Evolutionary conservation across 35 echinoderm and acorn worm species (phyloP), one percentile per base, ranked within the genome.

Genomic region (Ptychodera flava): DNA sequence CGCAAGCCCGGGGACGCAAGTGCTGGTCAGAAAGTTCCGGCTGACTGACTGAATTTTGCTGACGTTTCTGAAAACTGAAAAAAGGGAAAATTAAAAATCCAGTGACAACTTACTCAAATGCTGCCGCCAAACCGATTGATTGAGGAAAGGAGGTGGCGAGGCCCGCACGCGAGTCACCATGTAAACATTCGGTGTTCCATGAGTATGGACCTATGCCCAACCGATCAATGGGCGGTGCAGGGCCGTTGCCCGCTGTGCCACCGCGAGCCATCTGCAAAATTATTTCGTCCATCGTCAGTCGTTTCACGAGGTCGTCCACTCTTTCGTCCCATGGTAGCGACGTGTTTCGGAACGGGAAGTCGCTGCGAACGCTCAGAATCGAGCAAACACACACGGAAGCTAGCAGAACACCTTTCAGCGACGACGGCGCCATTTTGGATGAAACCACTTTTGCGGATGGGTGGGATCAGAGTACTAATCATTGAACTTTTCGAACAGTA

Each of bases 111-210:
- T 80, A 99, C 96, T 90, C 92, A 76, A 99, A 99, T 34, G 92
- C 79, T 16, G 96, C 96, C 80, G 93, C 83, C 30, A 99, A 78
- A 6, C 96, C 96, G 30, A 99, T 81, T 16, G 96, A 90, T 86
- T 99, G 89, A 12, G 96, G 96, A 35, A 94, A 99, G 14, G 90
- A 85, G 37, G 96, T 99, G 36, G 96, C 96, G 86, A 92, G 90
- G 28, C 91, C 93, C 0, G 93, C 90, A 16, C 86, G 12, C 27
- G 88, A 90, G 81, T 93, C 96, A n/a, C 96, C 96, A 28, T 78
- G 90, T 33, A 99, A 37, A 33, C 96, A 99, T 86, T 94, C 96
- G 15, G 90, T 99, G 87, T 92, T 93, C 96, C 96, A 99, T 30
- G 86, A 85, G 53, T 94, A 93, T 0, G 85, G 90, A 31, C 88